phyloP scores from a whole-genome alignment of 2,888 invertebrate genomes.

The Heliconius ismenius region DNA sequence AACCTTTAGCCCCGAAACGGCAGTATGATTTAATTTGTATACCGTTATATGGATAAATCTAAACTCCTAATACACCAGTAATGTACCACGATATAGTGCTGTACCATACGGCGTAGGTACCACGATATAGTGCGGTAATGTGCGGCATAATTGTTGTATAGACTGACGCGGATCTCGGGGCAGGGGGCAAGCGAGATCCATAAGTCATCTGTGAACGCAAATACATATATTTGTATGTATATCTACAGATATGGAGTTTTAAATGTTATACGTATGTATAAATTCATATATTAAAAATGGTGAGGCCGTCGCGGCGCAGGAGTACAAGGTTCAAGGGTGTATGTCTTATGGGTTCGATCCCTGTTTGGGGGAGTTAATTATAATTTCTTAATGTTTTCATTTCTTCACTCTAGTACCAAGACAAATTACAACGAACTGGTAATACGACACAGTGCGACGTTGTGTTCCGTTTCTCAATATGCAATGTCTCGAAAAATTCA shows the following conservation, averaged over 20 bases:
- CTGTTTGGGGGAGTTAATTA: too few relatives aligned
- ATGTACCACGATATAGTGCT: conserved; percentile 61
- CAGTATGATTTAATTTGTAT: conserved; percentile 42
- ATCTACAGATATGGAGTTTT: conserved; percentile 37
- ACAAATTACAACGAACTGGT: too few relatives aligned
- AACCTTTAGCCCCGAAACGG: conserved; percentile 38
- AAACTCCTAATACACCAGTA: conserved; percentile 47
- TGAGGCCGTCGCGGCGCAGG: too few relatives aligned
- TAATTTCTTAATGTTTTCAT: too few relatives aligned
- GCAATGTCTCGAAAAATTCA: neutral
- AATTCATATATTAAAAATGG: too few relatives aligned
- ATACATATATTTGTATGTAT: conserved; percentile 23
- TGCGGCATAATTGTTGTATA: conserved; percentile 71
- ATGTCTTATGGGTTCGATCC: too few relatives aligned
- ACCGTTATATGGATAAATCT: conserved; percentile 43
- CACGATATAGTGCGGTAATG: conserved; percentile 55
- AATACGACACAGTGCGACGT: neutral
- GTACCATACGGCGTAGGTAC: conserved; percentile 57
- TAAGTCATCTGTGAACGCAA: conserved; percentile 58
- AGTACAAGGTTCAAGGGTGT: too few relatives aligned
- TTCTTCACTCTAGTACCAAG: too few relatives aligned
- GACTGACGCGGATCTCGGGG: conserved; percentile 72
- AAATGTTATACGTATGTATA: conserved; percentile 27
- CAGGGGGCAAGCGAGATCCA: conserved; percentile 71
- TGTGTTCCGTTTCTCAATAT: neutral